Evolutionary conservation across 2,113 vertebrate species (phyloP).

Genomic region (Camelus dromedarius): DNA sequence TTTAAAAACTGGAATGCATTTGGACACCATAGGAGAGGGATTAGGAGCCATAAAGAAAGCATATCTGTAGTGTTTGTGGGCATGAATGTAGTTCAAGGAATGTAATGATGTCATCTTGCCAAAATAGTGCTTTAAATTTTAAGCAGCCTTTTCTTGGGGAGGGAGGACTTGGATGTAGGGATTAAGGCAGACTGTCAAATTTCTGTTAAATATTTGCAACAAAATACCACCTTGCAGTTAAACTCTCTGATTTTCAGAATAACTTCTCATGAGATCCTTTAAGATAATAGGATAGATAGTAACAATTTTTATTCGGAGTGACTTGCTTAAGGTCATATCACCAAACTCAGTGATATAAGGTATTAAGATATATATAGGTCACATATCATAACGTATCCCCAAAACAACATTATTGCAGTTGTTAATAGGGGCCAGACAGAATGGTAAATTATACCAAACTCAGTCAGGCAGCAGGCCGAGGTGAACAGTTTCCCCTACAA

Average conservation of each 20-base stretch:
- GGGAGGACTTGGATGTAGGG: no score
- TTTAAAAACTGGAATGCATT: slow-evolving; percentile 49
- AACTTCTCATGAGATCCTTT: slow-evolving; percentile 41
- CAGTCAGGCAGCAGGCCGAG: not conserved
- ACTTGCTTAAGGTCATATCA: not conserved
- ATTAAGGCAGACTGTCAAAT: slow-evolving; percentile 54
- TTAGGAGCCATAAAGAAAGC: slow-evolving; percentile 38
- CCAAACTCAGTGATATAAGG: not conserved
- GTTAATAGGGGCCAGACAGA: not conserved
- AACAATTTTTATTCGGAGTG: slow-evolving; percentile 32
- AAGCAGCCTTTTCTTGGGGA: not conserved
- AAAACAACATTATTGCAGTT: slow-evolving; percentile 2
- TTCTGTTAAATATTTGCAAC: slow-evolving; percentile 54
- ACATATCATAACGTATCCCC: not conserved
- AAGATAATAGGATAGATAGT: not conserved
- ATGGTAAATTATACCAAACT: slow-evolving; percentile 17
- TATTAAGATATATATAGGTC: not conserved
- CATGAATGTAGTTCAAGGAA: slow-evolving; percentile 46
- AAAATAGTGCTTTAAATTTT: slow-evolving; percentile 64
- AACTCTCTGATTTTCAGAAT: slow-evolving; percentile 20
- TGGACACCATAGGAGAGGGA: not conserved
- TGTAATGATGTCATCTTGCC: slow-evolving; percentile 51
- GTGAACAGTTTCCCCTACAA: not conserved
- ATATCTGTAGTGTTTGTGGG: slow-evolving; percentile 56
- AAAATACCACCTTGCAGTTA: slow-evolving; percentile 21